These are phyloP conservation scores for Ovis canadensis DNA, from an alignment of 2,113 vertebrate species.

Conservation along the genomic window DNA sequence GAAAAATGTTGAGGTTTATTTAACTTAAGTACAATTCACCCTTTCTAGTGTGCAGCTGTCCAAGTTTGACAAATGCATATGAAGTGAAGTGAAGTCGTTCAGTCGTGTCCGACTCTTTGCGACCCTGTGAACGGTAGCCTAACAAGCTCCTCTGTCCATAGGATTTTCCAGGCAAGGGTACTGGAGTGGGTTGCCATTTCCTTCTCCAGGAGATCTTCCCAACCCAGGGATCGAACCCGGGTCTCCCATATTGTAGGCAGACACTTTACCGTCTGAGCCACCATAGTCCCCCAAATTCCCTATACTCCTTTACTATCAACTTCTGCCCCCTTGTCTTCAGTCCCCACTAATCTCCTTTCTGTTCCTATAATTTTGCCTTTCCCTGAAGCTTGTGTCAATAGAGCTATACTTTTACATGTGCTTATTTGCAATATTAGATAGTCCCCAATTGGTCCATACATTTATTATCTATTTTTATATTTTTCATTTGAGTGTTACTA, in stretches of 20 bases:
- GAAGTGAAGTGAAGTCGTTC: too few relatives aligned
- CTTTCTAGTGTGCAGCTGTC: background rate
- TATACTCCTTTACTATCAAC: background rate
- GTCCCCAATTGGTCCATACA: background rate
- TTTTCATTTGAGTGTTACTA: background rate
- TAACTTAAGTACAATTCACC: background rate
- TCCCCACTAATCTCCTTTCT: background rate
- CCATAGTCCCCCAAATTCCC: background rate
- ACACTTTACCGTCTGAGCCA: too few relatives aligned
- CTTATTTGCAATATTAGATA: background rate
- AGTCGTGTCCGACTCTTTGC: too few relatives aligned
- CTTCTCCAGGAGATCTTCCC: too few relatives aligned
- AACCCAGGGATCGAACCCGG: too few relatives aligned
- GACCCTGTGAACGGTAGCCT: too few relatives aligned
- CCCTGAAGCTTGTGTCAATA: background rate
- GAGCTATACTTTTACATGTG: background rate
- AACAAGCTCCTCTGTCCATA: too few relatives aligned
- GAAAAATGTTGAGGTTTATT: background rate
- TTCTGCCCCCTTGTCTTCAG: rapidly evolving
- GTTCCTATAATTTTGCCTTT: background rate
- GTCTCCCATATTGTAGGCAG: too few relatives aligned
- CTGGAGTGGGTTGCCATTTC: too few relatives aligned
- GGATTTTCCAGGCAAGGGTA: too few relatives aligned
- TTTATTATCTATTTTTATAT: background rate
- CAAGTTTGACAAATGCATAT: background rate